Evolutionary conservation across 2,797 vertebrate species (phyloP).

Genomic region (Rhinichthys osculus): DNA sequence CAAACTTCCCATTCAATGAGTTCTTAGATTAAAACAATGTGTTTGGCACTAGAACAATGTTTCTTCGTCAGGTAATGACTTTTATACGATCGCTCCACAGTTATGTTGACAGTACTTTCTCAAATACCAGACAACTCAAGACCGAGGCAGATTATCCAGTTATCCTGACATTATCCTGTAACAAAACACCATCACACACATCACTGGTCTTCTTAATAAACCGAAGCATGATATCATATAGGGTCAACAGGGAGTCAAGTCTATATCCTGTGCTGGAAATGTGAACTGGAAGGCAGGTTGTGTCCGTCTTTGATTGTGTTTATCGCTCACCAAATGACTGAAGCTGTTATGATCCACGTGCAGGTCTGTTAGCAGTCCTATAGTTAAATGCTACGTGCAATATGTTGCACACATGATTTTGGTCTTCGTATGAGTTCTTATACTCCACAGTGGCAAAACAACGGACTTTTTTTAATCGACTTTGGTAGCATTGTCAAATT

Average conservation of each 20-base stretch:
- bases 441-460: constrained; percentile 5
- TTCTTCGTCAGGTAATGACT: constrained; percentile 12
- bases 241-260: background rate
- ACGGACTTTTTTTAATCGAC: background rate
- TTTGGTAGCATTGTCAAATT: background rate
- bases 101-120: constrained; percentile 9
- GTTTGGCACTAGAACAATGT: background rate
- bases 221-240: constrained; percentile 21
- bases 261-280: constrained; percentile 28
- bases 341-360: constrained; percentile 1
- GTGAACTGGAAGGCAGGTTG: constrained; percentile 35
- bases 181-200: constrained; percentile 19
- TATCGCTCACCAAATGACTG: constrained; percentile 15
- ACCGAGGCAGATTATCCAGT: background rate
- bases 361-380: constrained; percentile 9
- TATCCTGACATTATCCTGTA: constrained; percentile 19
- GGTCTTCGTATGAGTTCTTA: constrained; percentile 16
- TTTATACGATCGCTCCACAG: background rate
- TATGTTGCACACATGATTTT: background rate
- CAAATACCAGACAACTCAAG: background rate
- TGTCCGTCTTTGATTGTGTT: constrained; percentile 39
- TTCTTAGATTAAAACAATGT: background rate
- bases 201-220: constrained; percentile 24
- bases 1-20: background rate
- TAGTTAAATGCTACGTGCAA: background rate